These are phyloP conservation scores for Smutsia temminckii DNA, from an alignment of 2,797 vertebrate genomes.

Conservation along the genomic window DNA sequence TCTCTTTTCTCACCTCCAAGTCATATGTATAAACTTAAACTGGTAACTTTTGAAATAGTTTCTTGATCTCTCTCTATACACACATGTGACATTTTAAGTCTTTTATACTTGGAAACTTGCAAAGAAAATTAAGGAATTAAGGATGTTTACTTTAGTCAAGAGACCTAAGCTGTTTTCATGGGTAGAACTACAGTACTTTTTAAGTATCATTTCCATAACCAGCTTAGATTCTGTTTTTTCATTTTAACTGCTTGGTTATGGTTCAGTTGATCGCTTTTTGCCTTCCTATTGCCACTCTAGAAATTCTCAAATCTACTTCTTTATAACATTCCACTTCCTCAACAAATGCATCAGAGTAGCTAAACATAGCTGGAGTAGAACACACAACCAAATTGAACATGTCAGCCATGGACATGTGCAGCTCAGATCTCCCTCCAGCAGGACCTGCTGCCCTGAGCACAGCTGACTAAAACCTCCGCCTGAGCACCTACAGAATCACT, in stretches of 20 bases:
- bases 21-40: background rate
- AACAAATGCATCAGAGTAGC: background rate
- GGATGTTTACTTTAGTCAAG: background rate
- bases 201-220: background rate
- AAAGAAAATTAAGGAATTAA: background rate
- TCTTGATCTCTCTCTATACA: background rate
- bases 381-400: rapidly evolving
- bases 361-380: background rate
- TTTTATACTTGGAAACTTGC: background rate
- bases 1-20: background rate
- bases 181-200: background rate
- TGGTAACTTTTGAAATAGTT: background rate
- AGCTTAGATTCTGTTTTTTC: background rate
- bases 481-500: background rate
- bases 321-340: background rate
- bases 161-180: background rate
- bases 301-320: background rate
- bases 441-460: background rate
- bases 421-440: background rate
- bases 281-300: background rate
- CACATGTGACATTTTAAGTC: background rate
- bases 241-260: background rate
- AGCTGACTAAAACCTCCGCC: rapidly evolving
- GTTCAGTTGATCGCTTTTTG: background rate
- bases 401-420: rapidly evolving